Base-by-base conservation (phyloP, 2,797 vertebrate genomes). In the Tarsius wallacei region DNA sequence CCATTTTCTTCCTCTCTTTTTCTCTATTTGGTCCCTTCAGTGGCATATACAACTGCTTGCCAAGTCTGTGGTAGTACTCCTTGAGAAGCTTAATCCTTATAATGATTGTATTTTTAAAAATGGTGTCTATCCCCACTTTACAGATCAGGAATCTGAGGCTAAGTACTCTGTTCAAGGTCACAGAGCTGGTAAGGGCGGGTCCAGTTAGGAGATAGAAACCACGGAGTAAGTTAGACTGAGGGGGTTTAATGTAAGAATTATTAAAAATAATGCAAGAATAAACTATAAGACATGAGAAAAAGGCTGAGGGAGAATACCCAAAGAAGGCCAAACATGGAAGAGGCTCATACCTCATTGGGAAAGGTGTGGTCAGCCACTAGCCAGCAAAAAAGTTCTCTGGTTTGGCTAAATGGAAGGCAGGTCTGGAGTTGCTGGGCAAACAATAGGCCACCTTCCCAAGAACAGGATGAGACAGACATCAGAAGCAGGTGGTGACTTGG, bases 391-490 rank as follows among this genome's bases (percentile, higher is more conserved):
- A 2, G 5, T 36, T 49, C 7, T 88, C 51, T 31, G 51, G 13
- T 21, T 81, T n/a, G 86, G 28, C 22, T 22, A 84, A 61, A 47
- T 2, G 9, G 28, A 42, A 6, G 55, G 19, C 22, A 55, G 68
- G 49, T 26, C 74, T 57, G 16, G 64, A 70, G 33, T 19, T 49
- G 26, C 12, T 28, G 17, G 42, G 8, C n/a, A 71, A 53, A 31
- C 28, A 55, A 7, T 2, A 68, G 2, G 12, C 22, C 14, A 57
- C 17, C 9, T 71, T 61, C 55, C 24, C 63, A 55, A 73, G 47
- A 10, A 7, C 36, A 66, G 16, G 12, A 21, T 4, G 26, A n/a
- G 1, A 13, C 7, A 3, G 3, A 17, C 1, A 1, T 17, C 15
- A 19, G 51, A 91, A 28, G 16, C 5, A 24, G 0, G 1, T 7